Base-by-base conservation (phyloP, 2,888 invertebrate genomes). In the Polydrusus tereticollis region DNA sequence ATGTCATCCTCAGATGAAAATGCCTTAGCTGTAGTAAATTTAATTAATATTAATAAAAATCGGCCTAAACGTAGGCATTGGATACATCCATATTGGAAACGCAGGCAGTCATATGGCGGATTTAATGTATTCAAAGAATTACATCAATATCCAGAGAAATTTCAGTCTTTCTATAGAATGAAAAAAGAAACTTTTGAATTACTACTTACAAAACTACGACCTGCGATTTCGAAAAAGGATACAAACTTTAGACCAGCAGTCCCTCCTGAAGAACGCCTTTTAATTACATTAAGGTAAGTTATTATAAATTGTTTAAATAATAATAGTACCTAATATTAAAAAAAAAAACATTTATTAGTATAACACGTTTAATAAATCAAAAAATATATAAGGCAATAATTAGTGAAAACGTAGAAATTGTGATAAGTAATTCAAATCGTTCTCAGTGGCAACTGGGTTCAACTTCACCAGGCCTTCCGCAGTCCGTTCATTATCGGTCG, bases 381-480 rank as follows among this genome's bases (percentile, higher is more conserved):
- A 29, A 29, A 29, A 29, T 29, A 29, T 29, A 7, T 29, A 29
- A 29, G 29, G 29, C 29, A 38, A 38, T 38, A 12, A 38, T 38
- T 38, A 38, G 38, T 5, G n/a, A 12, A 38, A 38, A 38, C 38
- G 38, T 38, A 38, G 38, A 38, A 38, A 5, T 38, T 38, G 38
- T 47, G 16, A 47, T 47, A 47, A 21, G 47, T 47, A 47, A 47
- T 47, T 47, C 47, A 47, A 47, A 47, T 47, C 47, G 21, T 6
- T 47, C 38, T 38, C 38, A 47, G 7, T 21, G 8, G 18, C 7
- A 47, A 16, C 14, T 18, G 16, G n/a, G 21, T 47, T 21, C 16
- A 47, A 20, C 3, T 47, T 21, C 18, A 47, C 14, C 47, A 47
- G 47, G 18, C 47, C 47, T 47, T 21, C 47, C 16, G 47, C 47